These are phyloP conservation scores for Zonotrichia albicollis DNA, from an alignment of 2,797 vertebrate species.

Conservation along the genomic window DNA sequence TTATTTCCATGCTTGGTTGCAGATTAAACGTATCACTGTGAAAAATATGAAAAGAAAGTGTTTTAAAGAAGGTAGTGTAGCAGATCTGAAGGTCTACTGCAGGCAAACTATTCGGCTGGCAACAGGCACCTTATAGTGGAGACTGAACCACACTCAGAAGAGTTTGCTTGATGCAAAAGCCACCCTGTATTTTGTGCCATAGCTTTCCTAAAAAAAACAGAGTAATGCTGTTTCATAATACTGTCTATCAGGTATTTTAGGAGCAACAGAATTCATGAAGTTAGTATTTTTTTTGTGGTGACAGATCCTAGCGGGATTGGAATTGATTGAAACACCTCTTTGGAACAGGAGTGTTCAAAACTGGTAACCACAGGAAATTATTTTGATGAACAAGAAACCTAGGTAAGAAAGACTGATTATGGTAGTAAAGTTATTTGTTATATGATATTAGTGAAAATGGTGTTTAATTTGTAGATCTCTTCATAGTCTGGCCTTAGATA, in stretches of 20 bases:
- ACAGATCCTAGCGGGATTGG: background rate
- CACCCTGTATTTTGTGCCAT: background rate
- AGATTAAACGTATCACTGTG: background rate
- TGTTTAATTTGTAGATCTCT: background rate
- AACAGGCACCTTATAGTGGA: background rate
- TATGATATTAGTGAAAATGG: background rate
- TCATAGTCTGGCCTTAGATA: background rate
- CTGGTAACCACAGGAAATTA: background rate
- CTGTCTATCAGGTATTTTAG: background rate
- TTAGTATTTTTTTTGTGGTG: background rate
- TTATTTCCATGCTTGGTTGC: background rate
- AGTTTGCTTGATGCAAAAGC: background rate
- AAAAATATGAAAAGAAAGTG: background rate
- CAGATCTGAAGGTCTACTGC: background rate
- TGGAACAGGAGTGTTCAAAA: background rate
- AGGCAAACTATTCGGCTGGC: background rate
- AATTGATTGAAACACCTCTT: background rate
- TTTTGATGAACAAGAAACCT: background rate
- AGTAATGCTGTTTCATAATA: background rate
- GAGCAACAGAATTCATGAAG: background rate
- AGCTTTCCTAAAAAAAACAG: background rate
- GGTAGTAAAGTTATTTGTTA: background rate
- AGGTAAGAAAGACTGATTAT: background rate
- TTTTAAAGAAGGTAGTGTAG: background rate
- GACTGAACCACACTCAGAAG: background rate